phyloP scores from a whole-genome alignment of 1,140 invertebrate genomes.

The Tetraneura akinire region DNA sequence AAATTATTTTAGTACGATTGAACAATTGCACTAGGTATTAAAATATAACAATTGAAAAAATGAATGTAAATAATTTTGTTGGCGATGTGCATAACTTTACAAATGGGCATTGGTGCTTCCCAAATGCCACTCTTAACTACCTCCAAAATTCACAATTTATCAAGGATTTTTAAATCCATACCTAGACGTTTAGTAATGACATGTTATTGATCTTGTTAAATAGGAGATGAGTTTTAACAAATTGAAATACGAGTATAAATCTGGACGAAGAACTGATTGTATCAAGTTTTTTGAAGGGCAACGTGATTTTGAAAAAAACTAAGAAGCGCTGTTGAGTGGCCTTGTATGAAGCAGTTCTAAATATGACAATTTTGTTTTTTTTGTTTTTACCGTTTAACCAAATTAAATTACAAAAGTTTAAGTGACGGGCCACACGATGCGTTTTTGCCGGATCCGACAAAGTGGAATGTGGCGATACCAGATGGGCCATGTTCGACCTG shows the following conservation, averaged over 20 bases:
- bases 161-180: slow-evolving; percentile 90
- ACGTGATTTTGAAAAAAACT: no score
- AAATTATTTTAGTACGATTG: no score
- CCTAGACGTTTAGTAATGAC: slow-evolving; percentile 93
- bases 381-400: no score
- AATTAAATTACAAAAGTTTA: no score
- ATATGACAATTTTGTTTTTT: no score
- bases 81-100: slow-evolving; percentile 89
- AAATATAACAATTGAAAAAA: slow-evolving; percentile 87
- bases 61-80: slow-evolving; percentile 86
- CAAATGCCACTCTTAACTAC: slow-evolving; percentile 80
- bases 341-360: no score
- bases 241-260: slow-evolving; percentile 77
- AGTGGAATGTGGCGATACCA: no score
- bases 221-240: slow-evolving; percentile 84
- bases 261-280: slow-evolving; percentile 83
- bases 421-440: no score
- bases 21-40: no score
- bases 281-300: slow-evolving; percentile 84
- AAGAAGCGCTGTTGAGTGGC: no score
- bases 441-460: no score
- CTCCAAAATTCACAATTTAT: slow-evolving; percentile 80
- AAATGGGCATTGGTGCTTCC: slow-evolving; percentile 93
- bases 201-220: slow-evolving; percentile 81
- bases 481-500: no score